Conservation (phyloP, 2,113 vertebrate species). For the Brachionichthys hirsutus region DNA sequence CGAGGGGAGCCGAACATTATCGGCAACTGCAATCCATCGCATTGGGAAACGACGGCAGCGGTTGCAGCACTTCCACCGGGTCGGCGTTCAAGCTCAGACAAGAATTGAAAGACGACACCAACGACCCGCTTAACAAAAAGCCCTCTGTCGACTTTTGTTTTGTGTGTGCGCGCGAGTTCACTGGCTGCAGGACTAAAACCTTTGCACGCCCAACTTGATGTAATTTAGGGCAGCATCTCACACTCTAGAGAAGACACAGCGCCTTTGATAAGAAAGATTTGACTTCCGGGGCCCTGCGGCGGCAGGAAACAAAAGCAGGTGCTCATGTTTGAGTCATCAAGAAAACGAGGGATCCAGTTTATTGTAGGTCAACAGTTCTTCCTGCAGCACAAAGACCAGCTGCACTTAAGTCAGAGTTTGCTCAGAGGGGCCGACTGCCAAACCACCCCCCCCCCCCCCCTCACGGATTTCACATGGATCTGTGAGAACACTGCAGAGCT, state of each 20-base stretch:
- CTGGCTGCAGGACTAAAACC: slow-evolving; percentile 48
- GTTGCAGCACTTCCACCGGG: neutral
- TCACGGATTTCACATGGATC: slow-evolving; percentile 30
- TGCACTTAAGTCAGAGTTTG: slow-evolving; percentile 1
- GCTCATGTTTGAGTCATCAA: too few relatives aligned
- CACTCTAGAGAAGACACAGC: neutral
- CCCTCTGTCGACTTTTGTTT: slow-evolving; percentile 31
- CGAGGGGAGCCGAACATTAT: neutral
- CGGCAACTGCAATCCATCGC: neutral
- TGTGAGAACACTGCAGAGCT: slow-evolving; percentile 52
- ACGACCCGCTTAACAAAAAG: slow-evolving; percentile 45
- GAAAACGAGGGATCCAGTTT: neutral
- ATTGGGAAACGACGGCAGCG: neutral
- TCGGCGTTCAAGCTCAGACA: slow-evolving; percentile 16
- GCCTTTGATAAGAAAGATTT: slow-evolving; percentile 10
- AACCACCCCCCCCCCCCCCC: slow-evolving; percentile 1
- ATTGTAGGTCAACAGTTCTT: neutral
- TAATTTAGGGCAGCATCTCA: neutral
- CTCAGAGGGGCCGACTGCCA: slow-evolving; percentile 17
- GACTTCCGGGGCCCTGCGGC: neutral
- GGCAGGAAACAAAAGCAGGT: neutral
- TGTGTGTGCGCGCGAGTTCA: too few relatives aligned
- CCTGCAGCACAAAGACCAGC: neutral
- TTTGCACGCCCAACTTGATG: neutral
- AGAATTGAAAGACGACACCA: slow-evolving; percentile 39